A percentile compares a stretch with the other conserved stretches of the same genome.
phyloP scores from a whole-genome alignment of 2,888 invertebrate species.

The Tachystola acroxantha region DNA sequence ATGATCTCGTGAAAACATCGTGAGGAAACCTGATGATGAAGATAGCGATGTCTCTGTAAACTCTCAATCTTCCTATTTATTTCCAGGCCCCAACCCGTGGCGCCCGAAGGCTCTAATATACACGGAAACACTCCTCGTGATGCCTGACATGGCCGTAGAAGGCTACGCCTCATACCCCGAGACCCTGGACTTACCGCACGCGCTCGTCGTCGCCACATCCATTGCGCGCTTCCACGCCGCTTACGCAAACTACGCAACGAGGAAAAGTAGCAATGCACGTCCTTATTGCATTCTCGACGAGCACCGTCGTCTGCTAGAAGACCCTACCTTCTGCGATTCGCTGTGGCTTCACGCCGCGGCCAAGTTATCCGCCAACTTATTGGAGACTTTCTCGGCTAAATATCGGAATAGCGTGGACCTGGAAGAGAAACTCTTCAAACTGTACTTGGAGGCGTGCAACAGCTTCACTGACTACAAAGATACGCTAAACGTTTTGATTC shows the following conservation, averaged over 20 bases:
- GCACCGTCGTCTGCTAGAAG: constrained; percentile 31
- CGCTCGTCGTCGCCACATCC: constrained; percentile 27
- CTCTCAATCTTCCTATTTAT: too few relatives aligned
- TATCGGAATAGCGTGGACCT: constrained; percentile 25
- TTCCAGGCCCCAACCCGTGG: constrained; percentile 43
- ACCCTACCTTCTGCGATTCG: constrained; percentile 39
- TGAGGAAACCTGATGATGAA: not conserved
- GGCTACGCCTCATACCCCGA: constrained; percentile 39
- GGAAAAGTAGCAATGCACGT: constrained; percentile 18
- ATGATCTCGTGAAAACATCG: too few relatives aligned
- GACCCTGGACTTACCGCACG: constrained; percentile 40
- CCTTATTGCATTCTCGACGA: constrained; percentile 34
- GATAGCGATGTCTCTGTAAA: too few relatives aligned
- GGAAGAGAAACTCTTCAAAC: constrained; percentile 28
- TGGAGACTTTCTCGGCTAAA: constrained; percentile 41
- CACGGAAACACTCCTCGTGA: constrained; percentile 46
- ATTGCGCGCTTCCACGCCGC: constrained; percentile 59
- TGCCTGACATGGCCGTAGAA: constrained; percentile 48
- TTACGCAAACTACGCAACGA: constrained; percentile 44
- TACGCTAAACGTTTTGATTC: constrained; percentile 50
- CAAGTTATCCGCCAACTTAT: constrained; percentile 39
- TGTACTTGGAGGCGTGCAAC: constrained; percentile 39
- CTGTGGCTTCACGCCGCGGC: constrained; percentile 46
- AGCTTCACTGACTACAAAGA: constrained; percentile 31
- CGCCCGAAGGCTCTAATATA: constrained; percentile 40